These are phyloP conservation scores for Hylaeus volcanicus DNA, from an alignment of 1,140 invertebrate species.

Conservation along the genomic window DNA sequence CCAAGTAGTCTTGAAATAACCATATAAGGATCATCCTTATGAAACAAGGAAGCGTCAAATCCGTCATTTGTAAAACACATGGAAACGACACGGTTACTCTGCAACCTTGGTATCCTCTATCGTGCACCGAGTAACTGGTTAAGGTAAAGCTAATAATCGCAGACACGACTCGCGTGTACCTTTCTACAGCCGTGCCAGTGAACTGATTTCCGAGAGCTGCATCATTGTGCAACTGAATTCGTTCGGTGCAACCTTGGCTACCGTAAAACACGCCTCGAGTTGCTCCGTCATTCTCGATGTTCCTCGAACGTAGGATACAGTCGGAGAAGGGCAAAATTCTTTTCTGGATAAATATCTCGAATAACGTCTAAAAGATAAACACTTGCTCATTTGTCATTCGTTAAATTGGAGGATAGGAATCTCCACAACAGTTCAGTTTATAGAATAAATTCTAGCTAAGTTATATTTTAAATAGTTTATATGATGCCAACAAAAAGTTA, in stretches of 20 bases:
- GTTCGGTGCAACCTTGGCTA: conserved; percentile 65
- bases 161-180: conserved; percentile 44
- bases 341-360: too few relatives aligned
- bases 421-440: too few relatives aligned
- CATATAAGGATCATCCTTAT: neutral
- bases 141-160: conserved; percentile 62
- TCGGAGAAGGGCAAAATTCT: neutral
- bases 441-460: too few relatives aligned
- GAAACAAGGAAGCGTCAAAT: conserved; percentile 27
- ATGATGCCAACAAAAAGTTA: too few relatives aligned
- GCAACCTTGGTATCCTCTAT: conserved; percentile 57
- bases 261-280: conserved; percentile 35
- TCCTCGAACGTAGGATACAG: neutral
- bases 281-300: conserved; percentile 25
- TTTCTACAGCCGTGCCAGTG: conserved; percentile 65
- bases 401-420: too few relatives aligned
- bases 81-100: conserved; percentile 42
- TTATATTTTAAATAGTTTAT: too few relatives aligned
- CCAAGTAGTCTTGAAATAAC: neutral
- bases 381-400: too few relatives aligned
- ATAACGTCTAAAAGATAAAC: neutral
- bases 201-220: conserved; percentile 63
- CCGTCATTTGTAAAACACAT: conserved; percentile 15
- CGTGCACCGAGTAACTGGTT: conserved; percentile 48
- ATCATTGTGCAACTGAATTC: conserved; percentile 69